phyloP scores from a whole-genome alignment of 37 sponge, comb jelly and placozoan genomes.

The Chondrilla cf. caribensis region DNA sequence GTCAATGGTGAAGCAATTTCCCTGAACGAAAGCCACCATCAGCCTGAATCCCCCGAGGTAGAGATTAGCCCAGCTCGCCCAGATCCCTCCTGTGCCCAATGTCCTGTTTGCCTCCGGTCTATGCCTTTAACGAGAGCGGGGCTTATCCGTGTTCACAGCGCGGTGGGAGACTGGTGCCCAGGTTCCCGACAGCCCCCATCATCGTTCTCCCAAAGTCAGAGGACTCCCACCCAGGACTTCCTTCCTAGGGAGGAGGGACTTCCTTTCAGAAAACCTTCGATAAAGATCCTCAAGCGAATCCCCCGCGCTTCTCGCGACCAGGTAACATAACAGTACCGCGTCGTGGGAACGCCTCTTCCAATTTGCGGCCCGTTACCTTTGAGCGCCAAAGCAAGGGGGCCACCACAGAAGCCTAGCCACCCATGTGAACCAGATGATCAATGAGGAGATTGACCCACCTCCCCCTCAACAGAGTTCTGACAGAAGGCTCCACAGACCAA shows the following conservation, averaged over 20 bases:
- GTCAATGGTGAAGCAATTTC: too few species aligned
- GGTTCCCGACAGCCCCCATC: neutral
- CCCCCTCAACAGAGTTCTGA: neutral
- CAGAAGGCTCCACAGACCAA: neutral
- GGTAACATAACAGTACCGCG: slow-evolving; percentile 2
- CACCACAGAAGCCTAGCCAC: slow-evolving; percentile 21
- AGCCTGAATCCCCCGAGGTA: neutral
- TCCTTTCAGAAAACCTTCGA: slow-evolving; percentile 22
- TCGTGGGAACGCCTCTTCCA: slow-evolving; percentile 30
- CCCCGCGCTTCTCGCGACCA: slow-evolving; percentile 24
- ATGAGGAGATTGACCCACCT: slow-evolving; percentile 8
- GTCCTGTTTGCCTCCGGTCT: neutral
- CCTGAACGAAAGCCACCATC: neutral
- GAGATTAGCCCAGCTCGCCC: neutral
- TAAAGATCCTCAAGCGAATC: slow-evolving; percentile 22
- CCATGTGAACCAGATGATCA: slow-evolving; percentile 13
- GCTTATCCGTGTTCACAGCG: neutral
- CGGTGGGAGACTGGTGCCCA: neutral
- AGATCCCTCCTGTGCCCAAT: neutral
- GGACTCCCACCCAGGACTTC: slow-evolving; percentile 2
- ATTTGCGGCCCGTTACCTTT: slow-evolving; percentile 25
- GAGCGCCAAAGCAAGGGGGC: slow-evolving; percentile 16
- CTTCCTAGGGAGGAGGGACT: too few species aligned
- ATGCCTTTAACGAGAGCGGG: neutral
- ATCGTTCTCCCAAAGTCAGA: slow-evolving; percentile 3